Conservation (phyloP, 2,888 invertebrate genomes). For the Nephrocerus scutellatus region DNA sequence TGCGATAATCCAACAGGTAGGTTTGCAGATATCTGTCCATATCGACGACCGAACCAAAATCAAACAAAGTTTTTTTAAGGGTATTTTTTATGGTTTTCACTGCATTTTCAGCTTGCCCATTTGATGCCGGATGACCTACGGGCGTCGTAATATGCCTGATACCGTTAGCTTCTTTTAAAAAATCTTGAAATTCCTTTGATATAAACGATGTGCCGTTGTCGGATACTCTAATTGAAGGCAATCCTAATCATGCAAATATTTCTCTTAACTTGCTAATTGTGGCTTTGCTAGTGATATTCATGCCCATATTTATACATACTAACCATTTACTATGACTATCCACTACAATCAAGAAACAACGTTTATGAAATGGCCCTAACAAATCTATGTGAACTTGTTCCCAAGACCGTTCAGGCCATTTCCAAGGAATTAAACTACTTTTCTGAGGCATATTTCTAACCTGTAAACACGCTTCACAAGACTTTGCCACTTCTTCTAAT, state of each 20-base stretch:
- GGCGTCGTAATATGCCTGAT: conserved; percentile 12
- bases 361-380: conserved; percentile 16
- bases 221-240: conserved; percentile 24
- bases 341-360: conserved; percentile 18
- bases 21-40: conserved; percentile 1
- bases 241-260: conserved; percentile 23
- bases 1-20: conserved; percentile 5
- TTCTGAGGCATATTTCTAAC: conserved; percentile 10
- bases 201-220: conserved; percentile 25
- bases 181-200: conserved; percentile 21
- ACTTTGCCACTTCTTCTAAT: conserved; percentile 22
- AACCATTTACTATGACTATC: conserved; percentile 26
- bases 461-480: conserved; percentile 18
- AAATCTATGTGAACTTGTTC: conserved; percentile 16
- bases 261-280: conserved; percentile 1
- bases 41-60: no score
- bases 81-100: conserved; percentile 8
- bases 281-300: neutral
- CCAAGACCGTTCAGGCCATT: conserved; percentile 12
- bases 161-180: conserved; percentile 14
- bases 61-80: neutral
- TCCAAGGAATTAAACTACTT: conserved; percentile 10
- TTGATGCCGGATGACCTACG: conserved; percentile 7
- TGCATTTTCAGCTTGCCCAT: conserved; percentile 8
- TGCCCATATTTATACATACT: conserved; percentile 19